Conservation (phyloP, 2,113 vertebrate species). For the Cheilinus undulatus region DNA sequence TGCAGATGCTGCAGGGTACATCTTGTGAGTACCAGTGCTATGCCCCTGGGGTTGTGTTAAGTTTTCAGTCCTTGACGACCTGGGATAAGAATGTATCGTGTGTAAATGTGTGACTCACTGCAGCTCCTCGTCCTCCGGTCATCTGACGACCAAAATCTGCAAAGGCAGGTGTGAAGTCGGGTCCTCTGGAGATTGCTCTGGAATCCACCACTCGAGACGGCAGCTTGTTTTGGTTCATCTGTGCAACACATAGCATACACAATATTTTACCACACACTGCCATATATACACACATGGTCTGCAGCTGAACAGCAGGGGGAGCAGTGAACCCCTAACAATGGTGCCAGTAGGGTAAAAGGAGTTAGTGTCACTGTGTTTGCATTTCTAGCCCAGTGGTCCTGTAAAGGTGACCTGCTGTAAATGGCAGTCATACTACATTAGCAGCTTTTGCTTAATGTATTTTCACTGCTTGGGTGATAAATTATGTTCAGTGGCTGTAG, state of each 20-base stretch:
- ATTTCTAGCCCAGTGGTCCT: slow-evolving; percentile 33
- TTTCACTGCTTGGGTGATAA: slow-evolving; percentile 26
- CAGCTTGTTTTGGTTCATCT: slow-evolving; percentile 96
- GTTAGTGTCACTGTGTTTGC: not conserved
- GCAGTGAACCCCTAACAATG: slow-evolving; percentile 45
- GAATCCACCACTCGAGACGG: slow-evolving; percentile 89
- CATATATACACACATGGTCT: not conserved
- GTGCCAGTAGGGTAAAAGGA: slow-evolving; percentile 14
- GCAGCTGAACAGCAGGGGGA: slow-evolving; percentile 76
- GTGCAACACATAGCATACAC: slow-evolving; percentile 46
- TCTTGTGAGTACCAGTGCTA: not conserved
- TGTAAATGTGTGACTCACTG: slow-evolving; percentile 84
- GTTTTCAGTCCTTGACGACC: not conserved
- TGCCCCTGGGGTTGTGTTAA: not conserved
- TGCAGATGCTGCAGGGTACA: not conserved
- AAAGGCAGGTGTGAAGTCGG: slow-evolving; percentile 97
- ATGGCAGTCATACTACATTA: slow-evolving; percentile 11
- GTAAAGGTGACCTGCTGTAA: slow-evolving; percentile 45
- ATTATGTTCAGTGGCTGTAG: slow-evolving; percentile 22
- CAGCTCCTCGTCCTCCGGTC: slow-evolving; percentile 87
- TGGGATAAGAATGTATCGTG: not conserved
- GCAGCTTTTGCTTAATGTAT: slow-evolving; percentile 30
- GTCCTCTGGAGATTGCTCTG: slow-evolving; percentile 92
- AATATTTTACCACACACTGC: slow-evolving; percentile 3
- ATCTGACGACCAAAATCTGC: slow-evolving; percentile 95